Conservation (phyloP, 2,797 vertebrate genomes). For the Prionace glauca region DNA sequence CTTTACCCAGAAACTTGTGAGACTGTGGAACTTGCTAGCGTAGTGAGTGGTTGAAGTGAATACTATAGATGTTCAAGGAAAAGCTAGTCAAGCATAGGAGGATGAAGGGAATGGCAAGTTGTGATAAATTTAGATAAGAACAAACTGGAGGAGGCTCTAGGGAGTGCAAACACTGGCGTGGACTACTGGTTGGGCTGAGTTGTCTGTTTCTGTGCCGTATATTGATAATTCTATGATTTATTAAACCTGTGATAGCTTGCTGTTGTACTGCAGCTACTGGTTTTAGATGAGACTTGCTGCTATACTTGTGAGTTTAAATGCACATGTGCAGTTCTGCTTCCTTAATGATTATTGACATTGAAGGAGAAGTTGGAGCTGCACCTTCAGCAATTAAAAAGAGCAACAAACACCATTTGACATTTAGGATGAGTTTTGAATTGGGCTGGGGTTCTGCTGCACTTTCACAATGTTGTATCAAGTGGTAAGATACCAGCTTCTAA, state of each 20-base stretch:
- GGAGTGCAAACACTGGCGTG: too few species aligned
- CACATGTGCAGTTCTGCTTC: not conserved
- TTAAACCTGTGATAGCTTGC: not conserved
- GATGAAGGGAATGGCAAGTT: too few species aligned
- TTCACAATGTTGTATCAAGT: not conserved
- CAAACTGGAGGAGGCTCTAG: too few species aligned
- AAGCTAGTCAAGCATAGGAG: too few species aligned
- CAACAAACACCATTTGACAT: not conserved
- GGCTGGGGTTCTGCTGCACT: not conserved
- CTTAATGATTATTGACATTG: not conserved
- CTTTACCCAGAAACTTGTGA: not conserved
- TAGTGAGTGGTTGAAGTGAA: not conserved
- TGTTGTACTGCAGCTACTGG: not conserved
- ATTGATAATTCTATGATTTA: not conserved
- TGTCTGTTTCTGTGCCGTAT: too few species aligned
- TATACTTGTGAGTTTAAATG: not conserved
- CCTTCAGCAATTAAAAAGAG: not conserved
- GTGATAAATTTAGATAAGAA: too few species aligned
- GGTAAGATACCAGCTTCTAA: not conserved
- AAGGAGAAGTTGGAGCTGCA: not conserved
- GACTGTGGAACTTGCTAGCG: not conserved
- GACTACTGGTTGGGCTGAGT: too few species aligned
- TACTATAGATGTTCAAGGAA: not conserved
- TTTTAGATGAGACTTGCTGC: not conserved
- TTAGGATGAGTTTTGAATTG: not conserved